Percentiles rank a stretch among this genome's conserved stretches.
phyloP scores from a whole-genome alignment of 2,113 vertebrate genomes.

The Vulpes vulpes region DNA sequence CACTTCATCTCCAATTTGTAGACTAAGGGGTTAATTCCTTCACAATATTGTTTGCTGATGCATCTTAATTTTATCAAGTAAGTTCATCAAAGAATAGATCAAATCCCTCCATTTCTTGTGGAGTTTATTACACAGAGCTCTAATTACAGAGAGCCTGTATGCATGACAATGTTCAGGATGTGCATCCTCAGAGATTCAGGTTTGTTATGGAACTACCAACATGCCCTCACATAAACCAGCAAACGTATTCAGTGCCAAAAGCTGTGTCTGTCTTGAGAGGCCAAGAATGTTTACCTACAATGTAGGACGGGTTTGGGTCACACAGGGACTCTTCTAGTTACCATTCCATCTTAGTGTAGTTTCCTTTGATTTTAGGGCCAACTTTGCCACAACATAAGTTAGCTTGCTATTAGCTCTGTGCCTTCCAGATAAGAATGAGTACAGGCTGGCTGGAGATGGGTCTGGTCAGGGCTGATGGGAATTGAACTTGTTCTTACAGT shows the following conservation, averaged over 20 bases:
- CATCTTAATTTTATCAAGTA: conserved; percentile 27
- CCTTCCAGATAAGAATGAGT: not conserved
- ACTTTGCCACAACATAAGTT: not conserved
- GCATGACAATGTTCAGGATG: not conserved
- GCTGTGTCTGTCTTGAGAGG: not conserved
- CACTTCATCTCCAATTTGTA: not conserved
- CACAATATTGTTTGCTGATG: not conserved
- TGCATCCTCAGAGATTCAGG: not conserved
- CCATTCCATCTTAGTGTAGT: not conserved
- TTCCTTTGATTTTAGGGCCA: not conserved
- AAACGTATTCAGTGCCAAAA: not conserved
- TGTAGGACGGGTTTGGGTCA: not conserved
- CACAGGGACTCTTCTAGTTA: not conserved
- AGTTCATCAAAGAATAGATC: not conserved
- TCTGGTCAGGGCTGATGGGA: not conserved
- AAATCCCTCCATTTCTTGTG: not conserved
- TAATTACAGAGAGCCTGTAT: not conserved
- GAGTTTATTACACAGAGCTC: not conserved
- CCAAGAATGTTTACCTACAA: not conserved
- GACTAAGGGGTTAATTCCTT: not conserved
- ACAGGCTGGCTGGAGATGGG: not conserved
- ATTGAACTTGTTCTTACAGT: not conserved
- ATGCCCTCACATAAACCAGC: not conserved
- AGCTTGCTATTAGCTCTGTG: not conserved
- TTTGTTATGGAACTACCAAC: not conserved